A percentile compares a stretch with the other conserved stretches of the same genome.
Conservation (phyloP, 2,797 vertebrate species). For the Myotis vivesi region DNA sequence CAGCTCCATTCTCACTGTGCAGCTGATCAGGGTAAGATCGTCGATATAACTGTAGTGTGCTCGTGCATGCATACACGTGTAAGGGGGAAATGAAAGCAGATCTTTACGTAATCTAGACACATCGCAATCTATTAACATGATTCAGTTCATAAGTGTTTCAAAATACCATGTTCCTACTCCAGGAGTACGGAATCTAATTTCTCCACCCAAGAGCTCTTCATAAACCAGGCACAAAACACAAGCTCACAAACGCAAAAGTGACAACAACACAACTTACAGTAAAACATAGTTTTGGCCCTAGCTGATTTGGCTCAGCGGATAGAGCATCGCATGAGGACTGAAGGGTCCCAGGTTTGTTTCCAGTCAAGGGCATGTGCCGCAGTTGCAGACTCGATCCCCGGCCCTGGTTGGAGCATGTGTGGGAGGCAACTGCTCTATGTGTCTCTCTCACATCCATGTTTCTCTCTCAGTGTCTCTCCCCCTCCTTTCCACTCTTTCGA, state of each 20-base stretch:
- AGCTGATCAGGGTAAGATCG: background rate
- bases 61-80: background rate
- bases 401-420: too few relatives aligned
- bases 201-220: background rate
- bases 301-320: too few relatives aligned
- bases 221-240: background rate
- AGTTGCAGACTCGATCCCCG: too few relatives aligned
- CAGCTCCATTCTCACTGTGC: background rate
- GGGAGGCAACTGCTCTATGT: too few relatives aligned
- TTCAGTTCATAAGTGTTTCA: background rate
- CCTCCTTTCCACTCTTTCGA: too few relatives aligned
- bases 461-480: too few relatives aligned
- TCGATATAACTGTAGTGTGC: background rate
- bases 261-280: background rate
- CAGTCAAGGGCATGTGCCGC: too few relatives aligned
- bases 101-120: constrained; percentile 14
- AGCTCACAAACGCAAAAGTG: background rate
- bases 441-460: too few relatives aligned
- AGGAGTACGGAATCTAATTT: background rate
- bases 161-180: background rate
- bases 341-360: too few relatives aligned
- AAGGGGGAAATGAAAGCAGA: background rate
- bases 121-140: background rate
- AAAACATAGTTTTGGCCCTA: background rate
- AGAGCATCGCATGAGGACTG: too few relatives aligned